A percentile compares a stretch with the other conserved stretches of the same genome.
Evolutionary conservation across 2,797 vertebrate species (phyloP).

Genomic region (Sebastes minor): DNA sequence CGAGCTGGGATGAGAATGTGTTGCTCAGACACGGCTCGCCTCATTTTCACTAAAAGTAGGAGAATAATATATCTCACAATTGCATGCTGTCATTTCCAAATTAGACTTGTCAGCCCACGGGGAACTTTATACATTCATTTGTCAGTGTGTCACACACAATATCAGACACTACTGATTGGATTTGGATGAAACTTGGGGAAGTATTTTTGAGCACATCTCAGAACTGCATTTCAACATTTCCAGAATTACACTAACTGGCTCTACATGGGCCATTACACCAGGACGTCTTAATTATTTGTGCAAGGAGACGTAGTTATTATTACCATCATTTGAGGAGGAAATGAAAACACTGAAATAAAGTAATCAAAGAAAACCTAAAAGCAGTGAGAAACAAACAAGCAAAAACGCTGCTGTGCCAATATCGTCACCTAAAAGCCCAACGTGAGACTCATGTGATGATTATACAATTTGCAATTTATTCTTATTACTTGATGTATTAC

Average conservation of each 20-base stretch:
- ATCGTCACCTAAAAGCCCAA: background rate
- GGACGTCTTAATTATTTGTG: background rate
- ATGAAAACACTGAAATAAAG: background rate
- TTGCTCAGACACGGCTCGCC: background rate
- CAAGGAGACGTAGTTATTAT: background rate
- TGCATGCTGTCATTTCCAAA: background rate
- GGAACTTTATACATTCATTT: background rate
- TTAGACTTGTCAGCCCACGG: background rate
- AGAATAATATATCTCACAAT: background rate
- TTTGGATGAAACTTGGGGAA: background rate
- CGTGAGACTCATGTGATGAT: background rate
- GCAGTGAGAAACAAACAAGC: background rate
- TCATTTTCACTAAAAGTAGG: background rate
- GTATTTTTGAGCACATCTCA: background rate
- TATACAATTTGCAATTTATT: background rate
- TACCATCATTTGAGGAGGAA: background rate
- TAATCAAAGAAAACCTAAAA: background rate
- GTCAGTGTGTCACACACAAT: background rate
- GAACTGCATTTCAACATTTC: background rate
- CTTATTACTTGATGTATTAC: background rate
- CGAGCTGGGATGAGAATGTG: no score
- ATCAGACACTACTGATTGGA: background rate
- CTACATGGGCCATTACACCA: background rate
- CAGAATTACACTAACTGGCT: background rate
- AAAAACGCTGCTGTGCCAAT: background rate